phyloP scores from a whole-genome alignment of 2,888 invertebrate species.

The Antheraea yamamai region DNA sequence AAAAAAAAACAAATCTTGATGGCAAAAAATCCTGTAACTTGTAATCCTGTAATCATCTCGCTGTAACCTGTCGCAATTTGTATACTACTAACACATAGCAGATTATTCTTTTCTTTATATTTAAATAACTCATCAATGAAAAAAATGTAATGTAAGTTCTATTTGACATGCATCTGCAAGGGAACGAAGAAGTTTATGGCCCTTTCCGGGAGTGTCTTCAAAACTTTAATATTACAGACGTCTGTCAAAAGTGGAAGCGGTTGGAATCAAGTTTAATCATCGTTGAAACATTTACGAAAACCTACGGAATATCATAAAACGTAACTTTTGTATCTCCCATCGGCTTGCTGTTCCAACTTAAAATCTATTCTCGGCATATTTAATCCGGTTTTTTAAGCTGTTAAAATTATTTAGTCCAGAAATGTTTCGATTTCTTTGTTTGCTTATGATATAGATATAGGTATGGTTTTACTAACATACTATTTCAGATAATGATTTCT shows the following conservation, averaged over 20 bases:
- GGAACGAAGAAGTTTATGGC: slow-evolving; percentile 16
- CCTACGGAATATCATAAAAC: slow-evolving; percentile 16
- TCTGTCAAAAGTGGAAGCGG: slow-evolving; percentile 20
- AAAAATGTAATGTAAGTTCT: slow-evolving; percentile 6
- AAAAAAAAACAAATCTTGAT: too few relatives aligned
- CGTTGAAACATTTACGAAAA: slow-evolving; percentile 13
- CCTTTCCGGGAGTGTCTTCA: slow-evolving; percentile 20
- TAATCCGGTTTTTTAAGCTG: neutral
- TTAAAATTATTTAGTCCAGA: neutral
- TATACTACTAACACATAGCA: too few relatives aligned
- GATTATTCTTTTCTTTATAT: neutral
- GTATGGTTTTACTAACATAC: neutral
- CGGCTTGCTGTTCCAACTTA: neutral
- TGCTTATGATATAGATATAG: neutral
- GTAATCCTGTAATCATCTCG: too few relatives aligned
- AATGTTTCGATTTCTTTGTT: neutral
- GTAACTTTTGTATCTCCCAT: slow-evolving; percentile 3
- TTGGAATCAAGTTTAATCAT: slow-evolving; percentile 11
- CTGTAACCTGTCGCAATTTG: too few relatives aligned
- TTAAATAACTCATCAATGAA: neutral
- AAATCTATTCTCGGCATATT: neutral
- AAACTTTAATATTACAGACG: slow-evolving; percentile 24
- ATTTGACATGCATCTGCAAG: slow-evolving; percentile 13
- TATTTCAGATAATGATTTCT: neutral
- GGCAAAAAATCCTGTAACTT: too few relatives aligned